A percentile compares a stretch with the other conserved stretches of the same genome.
Evolutionary conservation across 2,113 vertebrate genomes (phyloP).

Genomic region (Anarrhichthys ocellatus): DNA sequence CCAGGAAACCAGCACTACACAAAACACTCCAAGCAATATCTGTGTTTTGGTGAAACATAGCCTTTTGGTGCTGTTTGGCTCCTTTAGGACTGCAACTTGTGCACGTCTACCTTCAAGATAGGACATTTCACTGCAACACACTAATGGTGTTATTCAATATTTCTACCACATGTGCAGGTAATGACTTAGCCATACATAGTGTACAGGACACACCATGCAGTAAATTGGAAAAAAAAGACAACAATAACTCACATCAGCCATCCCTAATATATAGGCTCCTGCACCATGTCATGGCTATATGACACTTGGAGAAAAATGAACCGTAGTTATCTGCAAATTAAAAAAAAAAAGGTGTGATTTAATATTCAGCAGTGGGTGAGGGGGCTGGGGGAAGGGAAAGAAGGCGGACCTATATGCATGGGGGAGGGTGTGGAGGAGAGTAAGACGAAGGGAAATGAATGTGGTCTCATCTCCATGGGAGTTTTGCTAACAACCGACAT

Average conservation of each 20-base stretch:
- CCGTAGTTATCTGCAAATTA: slow-evolving; percentile 79
- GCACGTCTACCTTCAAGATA: slow-evolving; percentile 36
- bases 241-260: slow-evolving; percentile 70
- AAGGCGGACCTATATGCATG: slow-evolving; percentile 49
- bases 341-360: slow-evolving; percentile 75
- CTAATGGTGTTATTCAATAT: slow-evolving; percentile 67
- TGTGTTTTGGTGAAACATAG: slow-evolving; percentile 10
- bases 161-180: slow-evolving; percentile 50
- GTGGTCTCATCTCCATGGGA: slow-evolving; percentile 76
- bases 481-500: slow-evolving; percentile 77
- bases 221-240: slow-evolving; percentile 68
- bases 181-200: slow-evolving; percentile 68
- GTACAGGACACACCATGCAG: slow-evolving; percentile 60
- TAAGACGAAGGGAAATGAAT: slow-evolving; percentile 83
- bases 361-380: slow-evolving; percentile 77
- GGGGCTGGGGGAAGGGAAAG: slow-evolving; percentile 58
- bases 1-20: slow-evolving; percentile 38
- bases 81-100: slow-evolving; percentile 22
- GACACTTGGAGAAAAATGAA: slow-evolving; percentile 76
- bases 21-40: slow-evolving; percentile 39
- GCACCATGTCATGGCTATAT: slow-evolving; percentile 53
- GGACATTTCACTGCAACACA: slow-evolving; percentile 67
- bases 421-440: slow-evolving; percentile 53
- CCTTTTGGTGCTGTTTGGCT: slow-evolving; percentile 18
- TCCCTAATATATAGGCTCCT: slow-evolving; percentile 62